Conservation (phyloP, 2,888 invertebrate species). For the Meta bourneti region DNA sequence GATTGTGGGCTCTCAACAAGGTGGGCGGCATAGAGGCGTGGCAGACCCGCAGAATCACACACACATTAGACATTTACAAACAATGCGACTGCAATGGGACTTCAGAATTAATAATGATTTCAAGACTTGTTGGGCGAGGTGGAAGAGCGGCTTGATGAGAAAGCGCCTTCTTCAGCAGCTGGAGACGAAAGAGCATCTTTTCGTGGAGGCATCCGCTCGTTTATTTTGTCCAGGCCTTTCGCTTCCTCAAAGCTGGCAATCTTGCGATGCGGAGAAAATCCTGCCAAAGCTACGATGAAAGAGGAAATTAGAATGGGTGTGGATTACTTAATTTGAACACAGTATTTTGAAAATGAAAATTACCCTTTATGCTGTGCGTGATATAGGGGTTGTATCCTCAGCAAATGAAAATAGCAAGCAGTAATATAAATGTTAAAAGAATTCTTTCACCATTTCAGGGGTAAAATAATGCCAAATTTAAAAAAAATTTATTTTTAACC, state of each 20-base stretch:
- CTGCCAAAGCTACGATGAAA: slow-evolving; percentile 87
- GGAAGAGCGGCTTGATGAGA: slow-evolving; percentile 63
- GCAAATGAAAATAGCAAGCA: not conserved
- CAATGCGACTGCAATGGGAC: slow-evolving; percentile 70
- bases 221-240: slow-evolving; percentile 98
- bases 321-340: not conserved
- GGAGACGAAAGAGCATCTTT: slow-evolving; percentile 65
- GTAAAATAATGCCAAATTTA: too few relatives aligned
- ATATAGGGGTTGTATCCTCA: not conserved
- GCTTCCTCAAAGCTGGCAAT: slow-evolving; percentile 99
- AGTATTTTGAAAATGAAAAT: not conserved
- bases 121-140: slow-evolving; percentile 65
- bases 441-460: too few relatives aligned
- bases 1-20: slow-evolving; percentile 71
- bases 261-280: slow-evolving; percentile 97
- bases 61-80: slow-evolving; percentile 67
- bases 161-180: slow-evolving; percentile 39
- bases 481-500: too few relatives aligned
- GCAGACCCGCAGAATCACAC: slow-evolving; percentile 75
- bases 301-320: not conserved
- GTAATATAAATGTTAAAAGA: too few relatives aligned
- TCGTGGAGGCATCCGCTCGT: slow-evolving; percentile 99
- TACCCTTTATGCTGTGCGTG: not conserved
- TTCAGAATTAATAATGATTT: slow-evolving; percentile 57
- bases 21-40: slow-evolving; percentile 76